These are phyloP conservation scores for Ephialtes manifestator DNA, from an alignment of 2,888 invertebrate genomes.

Conservation along the genomic window DNA sequence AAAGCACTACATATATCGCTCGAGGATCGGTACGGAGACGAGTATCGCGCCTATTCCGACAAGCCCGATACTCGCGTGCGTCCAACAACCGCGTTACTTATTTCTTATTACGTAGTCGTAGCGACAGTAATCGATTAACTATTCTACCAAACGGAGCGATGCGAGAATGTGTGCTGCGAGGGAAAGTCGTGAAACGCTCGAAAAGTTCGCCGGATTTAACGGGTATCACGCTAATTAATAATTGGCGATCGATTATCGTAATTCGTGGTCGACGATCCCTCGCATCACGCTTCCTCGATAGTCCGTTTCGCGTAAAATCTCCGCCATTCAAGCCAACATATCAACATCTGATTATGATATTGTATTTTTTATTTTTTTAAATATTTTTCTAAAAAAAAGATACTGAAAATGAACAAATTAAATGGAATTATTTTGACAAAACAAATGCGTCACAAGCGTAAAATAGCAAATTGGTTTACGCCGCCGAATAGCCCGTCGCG, in stretches of 20 bases:
- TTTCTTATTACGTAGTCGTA: conserved; percentile 64
- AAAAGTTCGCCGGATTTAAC: conserved; percentile 9
- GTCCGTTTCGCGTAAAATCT: conserved; percentile 66
- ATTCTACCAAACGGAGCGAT: conserved; percentile 50
- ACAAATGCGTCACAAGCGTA: conserved; percentile 66
- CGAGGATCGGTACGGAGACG: conserved; percentile 56
- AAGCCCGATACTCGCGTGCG: conserved; percentile 57
- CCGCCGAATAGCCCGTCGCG: conserved; percentile 16
- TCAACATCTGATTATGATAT: conserved; percentile 70
- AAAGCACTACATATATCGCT: conserved; percentile 82
- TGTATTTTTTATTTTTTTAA: conserved; percentile 54
- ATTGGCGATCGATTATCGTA: conserved; percentile 52
- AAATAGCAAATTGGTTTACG: conserved; percentile 56
- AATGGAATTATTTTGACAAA: conserved; percentile 26
- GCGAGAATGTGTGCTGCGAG: conserved; percentile 30
- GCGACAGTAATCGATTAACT: conserved; percentile 69
- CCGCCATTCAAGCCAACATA: conserved; percentile 70
- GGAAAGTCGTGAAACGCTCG: conserved; percentile 3
- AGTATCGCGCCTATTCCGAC: conserved; percentile 52
- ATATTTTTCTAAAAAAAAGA: conserved; percentile 20
- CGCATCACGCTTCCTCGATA: conserved; percentile 56
- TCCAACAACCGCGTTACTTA: conserved; percentile 65
- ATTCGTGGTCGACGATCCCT: conserved; percentile 60
- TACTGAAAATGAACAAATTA: neutral
- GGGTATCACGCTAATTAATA: neutral